Evolutionary conservation across 1,140 invertebrate species (phyloP).

Genomic region (Diabrotica virgifera): DNA sequence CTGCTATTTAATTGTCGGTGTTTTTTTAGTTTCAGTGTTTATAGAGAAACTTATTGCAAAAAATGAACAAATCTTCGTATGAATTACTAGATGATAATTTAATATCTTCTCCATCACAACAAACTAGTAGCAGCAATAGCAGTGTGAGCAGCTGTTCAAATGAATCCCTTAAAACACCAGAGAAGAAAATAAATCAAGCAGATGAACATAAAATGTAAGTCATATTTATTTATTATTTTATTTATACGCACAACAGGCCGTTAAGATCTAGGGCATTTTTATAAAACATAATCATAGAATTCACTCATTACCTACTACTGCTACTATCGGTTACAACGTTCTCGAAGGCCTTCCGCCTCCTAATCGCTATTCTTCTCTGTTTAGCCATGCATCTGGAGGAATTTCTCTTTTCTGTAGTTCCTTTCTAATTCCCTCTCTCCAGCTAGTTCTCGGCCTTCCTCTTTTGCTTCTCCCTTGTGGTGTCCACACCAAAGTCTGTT

Average conservation of each 20-base stretch:
- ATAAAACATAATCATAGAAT: no score
- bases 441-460: no score
- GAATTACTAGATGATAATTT: neutral
- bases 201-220: neutral
- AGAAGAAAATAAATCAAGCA: neutral
- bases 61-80: neutral
- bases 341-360: neutral
- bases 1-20: neutral
- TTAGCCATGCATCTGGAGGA: no score
- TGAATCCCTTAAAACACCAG: neutral
- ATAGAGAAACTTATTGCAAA: neutral
- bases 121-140: neutral
- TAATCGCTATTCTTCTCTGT: neutral
- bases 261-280: no score
- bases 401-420: neutral
- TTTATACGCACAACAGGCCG: no score
- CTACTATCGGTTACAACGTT: neutral
- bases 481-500: no score
- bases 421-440: neutral
- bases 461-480: no score
- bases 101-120: neutral
- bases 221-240: neutral
- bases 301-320: no score
- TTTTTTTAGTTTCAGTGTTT: neutral
- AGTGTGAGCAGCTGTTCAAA: neutral